Evolutionary conservation across 2,113 vertebrate genomes (phyloP).

Genomic region (Copsychus sechellarum): DNA sequence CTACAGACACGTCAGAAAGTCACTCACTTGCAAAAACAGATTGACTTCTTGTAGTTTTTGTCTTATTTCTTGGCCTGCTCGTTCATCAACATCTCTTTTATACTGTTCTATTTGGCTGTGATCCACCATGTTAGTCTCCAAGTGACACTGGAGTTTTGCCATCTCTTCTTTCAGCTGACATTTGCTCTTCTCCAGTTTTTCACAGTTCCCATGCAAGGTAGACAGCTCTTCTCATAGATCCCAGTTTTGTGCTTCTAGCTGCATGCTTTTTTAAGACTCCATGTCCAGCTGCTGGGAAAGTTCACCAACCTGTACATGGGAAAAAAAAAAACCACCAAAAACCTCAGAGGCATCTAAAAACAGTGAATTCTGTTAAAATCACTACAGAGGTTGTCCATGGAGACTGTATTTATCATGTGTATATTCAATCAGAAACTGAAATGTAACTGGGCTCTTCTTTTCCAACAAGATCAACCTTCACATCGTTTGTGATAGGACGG

Average conservation of each 20-base stretch:
- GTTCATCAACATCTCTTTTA: conserved; percentile 83
- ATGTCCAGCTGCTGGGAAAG: conserved; percentile 80
- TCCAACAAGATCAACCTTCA: neutral
- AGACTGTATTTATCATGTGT: neutral
- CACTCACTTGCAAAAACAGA: conserved; percentile 86
- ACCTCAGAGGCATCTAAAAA: neutral
- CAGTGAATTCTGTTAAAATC: neutral
- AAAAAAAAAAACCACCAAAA: neutral
- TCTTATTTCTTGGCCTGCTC: conserved; percentile 79
- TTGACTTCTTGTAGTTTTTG: conserved; percentile 87
- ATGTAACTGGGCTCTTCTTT: neutral
- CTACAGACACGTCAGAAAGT: neutral
- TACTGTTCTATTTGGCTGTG: conserved; percentile 78
- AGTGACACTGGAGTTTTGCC: conserved; percentile 67
- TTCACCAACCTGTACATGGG: conserved; percentile 75
- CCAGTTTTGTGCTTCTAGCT: conserved; percentile 76
- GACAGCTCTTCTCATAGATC: conserved; percentile 81
- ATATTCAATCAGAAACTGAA: neutral
- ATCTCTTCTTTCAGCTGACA: conserved; percentile 83
- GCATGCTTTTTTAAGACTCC: conserved; percentile 68
- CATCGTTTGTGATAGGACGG: neutral
- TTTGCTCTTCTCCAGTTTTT: conserved; percentile 75
- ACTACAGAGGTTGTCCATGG: fast-evolving
- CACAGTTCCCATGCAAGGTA: conserved; percentile 70
- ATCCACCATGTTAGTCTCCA: conserved; percentile 76